Base-by-base conservation (phyloP, 2,888 invertebrate species). In the Tiliacea citrago region DNA sequence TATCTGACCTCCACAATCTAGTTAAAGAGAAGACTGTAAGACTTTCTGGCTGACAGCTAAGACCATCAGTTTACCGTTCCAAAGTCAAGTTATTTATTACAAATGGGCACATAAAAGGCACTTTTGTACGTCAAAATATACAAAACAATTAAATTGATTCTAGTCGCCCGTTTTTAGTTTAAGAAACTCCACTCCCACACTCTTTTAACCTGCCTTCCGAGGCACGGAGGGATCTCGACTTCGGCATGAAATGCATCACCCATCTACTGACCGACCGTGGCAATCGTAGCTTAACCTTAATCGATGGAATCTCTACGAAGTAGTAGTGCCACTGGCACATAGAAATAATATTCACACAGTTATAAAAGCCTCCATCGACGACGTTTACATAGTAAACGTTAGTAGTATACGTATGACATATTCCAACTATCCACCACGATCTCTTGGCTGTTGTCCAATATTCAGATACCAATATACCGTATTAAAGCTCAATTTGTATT, bases 361-460 rank as follows among this genome's bases (percentile, higher is more conserved):
- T 74, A 21, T 53, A 61, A 16, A 53, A 75, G 10, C 8, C 16
- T n/a, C 47, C 55, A 29, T 63, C 10, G 39, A 4, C 10, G 3
- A n/a, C n/a, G 16, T 55, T 68, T 42, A 51, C 65, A 63, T 61
- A 35, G 24, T 55, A 73, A 80, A 62, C 53, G 35, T 13, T 53
- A 21, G 63, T 60, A 42, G 45, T 18, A 29, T 62, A 51, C 29
- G 61, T 47, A 60, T 16, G 10, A 70, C 51, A 4, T 71, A n/a
- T 60, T 63, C 58, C 57, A 18, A 55, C 29, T 45, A 57, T 21
- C 39, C 2, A 35, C 55, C 79, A 55, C 49, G 24, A 61, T 68
- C 58, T 63, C 7, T 75, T 82, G 82, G 82, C 81, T 18, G 21
- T n/a, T 13, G 29, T 72, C 80, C 75, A 84, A 75, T 51, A 45